A percentile compares a stretch with the other conserved stretches of the same genome.
Conservation (phyloP, 2,888 invertebrate species). For the Cryptocephalus primarius region DNA sequence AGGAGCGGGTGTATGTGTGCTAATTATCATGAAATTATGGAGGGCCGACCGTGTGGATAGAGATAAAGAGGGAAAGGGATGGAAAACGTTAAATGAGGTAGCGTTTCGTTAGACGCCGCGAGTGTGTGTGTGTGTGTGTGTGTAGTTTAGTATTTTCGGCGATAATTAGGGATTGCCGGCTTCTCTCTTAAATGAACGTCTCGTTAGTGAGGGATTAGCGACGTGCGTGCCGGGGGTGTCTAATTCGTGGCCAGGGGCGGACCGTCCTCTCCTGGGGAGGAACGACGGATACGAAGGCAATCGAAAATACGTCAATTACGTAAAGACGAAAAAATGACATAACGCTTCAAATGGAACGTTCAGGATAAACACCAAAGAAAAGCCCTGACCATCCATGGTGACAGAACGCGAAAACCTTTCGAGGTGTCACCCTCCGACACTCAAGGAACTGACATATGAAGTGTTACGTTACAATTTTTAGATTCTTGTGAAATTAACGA, state of each 20-base stretch:
- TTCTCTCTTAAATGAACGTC: constrained; percentile 31
- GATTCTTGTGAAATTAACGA: no score
- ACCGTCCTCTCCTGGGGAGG: neutral
- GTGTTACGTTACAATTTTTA: no score
- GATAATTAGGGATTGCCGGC: constrained; percentile 24
- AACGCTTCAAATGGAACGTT: no score
- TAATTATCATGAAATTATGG: constrained; percentile 13
- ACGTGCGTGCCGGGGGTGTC: constrained; percentile 38
- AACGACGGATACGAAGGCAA: no score
- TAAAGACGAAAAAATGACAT: no score
- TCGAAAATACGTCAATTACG: no score
- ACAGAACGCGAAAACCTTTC: no score
- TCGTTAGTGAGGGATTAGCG: constrained; percentile 47
- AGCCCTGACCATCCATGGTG: no score
- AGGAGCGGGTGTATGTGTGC: constrained; percentile 5
- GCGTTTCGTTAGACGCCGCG: constrained; percentile 6
- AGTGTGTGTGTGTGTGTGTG: constrained; percentile 6
- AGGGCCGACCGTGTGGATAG: constrained; percentile 5
- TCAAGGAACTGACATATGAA: no score
- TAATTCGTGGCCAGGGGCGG: constrained; percentile 19
- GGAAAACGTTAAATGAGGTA: constrained; percentile 10
- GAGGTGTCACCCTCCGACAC: no score
- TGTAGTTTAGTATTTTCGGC: constrained; percentile 18
- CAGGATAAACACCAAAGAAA: no score
- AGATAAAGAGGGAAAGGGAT: constrained; percentile 4